Evolutionary conservation across 2,797 vertebrate species (phyloP).

Genomic region (Acanthornis magna): DNA sequence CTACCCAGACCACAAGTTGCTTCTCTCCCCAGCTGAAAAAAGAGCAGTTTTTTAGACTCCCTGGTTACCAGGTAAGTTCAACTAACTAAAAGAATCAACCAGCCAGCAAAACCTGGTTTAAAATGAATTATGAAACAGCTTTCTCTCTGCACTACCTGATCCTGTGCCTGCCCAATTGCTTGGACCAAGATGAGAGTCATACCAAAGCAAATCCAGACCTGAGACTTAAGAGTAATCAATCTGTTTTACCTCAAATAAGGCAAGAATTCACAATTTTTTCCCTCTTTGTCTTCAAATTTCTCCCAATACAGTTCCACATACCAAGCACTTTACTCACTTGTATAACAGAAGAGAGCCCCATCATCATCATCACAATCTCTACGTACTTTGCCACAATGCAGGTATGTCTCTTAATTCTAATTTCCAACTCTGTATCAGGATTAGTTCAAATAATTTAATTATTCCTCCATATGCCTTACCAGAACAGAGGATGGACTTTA

Average conservation of each 20-base stretch:
- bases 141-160: neutral
- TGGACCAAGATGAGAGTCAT: neutral
- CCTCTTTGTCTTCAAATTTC: neutral
- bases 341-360: neutral
- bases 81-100: neutral
- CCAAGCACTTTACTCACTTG: neutral
- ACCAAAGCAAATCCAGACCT: neutral
- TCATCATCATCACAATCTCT: neutral
- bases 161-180: neutral
- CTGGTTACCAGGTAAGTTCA: neutral
- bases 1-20: neutral
- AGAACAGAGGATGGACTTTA: slow-evolving; percentile 10
- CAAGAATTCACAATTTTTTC: neutral
- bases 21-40: neutral
- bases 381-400: neutral
- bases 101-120: neutral
- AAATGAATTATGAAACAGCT: neutral
- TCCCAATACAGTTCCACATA: neutral
- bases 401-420: neutral
- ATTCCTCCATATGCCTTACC: neutral
- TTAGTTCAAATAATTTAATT: neutral
- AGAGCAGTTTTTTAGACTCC: neutral
- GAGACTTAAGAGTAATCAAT: neutral
- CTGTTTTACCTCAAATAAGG: neutral
- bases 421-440: neutral